phyloP scores from a whole-genome alignment of 2,888 invertebrate genomes.

The Anorthoa munda region DNA sequence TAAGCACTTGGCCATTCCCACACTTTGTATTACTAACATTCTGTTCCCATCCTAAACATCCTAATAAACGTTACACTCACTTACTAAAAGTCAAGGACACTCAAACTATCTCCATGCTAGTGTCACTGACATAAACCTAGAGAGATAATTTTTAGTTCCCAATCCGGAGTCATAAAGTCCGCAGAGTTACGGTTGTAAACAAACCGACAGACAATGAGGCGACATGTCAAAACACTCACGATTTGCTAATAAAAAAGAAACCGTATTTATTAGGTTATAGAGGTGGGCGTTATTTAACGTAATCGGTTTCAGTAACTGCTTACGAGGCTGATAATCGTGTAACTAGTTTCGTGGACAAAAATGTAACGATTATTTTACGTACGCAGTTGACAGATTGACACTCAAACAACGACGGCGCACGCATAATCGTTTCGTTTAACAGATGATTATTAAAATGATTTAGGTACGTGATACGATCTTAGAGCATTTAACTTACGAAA shows the following conservation, averaged over 20 bases:
- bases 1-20: background rate
- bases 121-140: constrained; percentile 32
- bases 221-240: constrained; percentile 47
- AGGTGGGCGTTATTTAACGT: too few relatives aligned
- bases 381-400: too few relatives aligned
- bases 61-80: constrained; percentile 37
- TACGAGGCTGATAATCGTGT: too few relatives aligned
- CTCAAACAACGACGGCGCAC: too few relatives aligned
- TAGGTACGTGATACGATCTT: too few relatives aligned
- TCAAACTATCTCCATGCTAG: constrained; percentile 7
- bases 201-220: constrained; percentile 54
- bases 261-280: constrained; percentile 28
- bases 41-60: constrained; percentile 11
- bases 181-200: constrained; percentile 36
- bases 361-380: too few relatives aligned
- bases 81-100: constrained; percentile 44
- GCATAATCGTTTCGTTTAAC: too few relatives aligned
- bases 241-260: constrained; percentile 42
- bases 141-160: constrained; percentile 45
- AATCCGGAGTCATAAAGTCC: constrained; percentile 46
- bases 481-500: too few relatives aligned
- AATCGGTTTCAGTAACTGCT: too few relatives aligned
- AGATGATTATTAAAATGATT: too few relatives aligned
- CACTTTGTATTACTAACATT: constrained; percentile 38
- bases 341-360: too few relatives aligned